phyloP scores from a whole-genome alignment of 2,113 vertebrate species.

The Rhagologus leucostigma region DNA sequence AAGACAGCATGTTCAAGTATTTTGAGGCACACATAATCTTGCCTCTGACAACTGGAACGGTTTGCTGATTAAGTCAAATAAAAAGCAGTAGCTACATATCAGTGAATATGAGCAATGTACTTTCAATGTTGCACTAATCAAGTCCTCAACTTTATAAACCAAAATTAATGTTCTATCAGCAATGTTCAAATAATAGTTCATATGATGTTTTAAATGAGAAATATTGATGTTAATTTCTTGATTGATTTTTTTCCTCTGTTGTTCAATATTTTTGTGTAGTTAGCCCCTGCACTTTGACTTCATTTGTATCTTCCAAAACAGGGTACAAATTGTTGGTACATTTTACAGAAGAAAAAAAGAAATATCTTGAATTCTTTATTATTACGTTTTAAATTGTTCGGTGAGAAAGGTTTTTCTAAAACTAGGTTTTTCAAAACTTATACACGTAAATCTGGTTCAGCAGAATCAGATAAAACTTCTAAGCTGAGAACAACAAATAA shows the following conservation, averaged over 20 bases:
- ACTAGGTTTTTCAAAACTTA: background rate
- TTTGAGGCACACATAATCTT: background rate
- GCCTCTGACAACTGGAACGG: background rate
- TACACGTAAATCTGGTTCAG: background rate
- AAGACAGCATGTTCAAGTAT: background rate
- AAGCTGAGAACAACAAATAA: background rate
- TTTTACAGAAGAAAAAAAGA: background rate
- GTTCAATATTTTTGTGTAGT: background rate
- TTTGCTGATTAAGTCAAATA: background rate
- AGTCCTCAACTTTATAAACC: background rate
- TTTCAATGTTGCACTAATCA: background rate
- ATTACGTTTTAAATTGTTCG: background rate
- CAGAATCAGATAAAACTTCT: background rate
- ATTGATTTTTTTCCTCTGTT: background rate
- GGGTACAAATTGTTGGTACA: background rate
- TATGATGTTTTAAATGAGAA: background rate
- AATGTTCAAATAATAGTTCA: background rate
- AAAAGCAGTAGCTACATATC: background rate
- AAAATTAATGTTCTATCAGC: background rate
- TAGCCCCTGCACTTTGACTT: background rate
- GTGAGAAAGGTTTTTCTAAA: background rate
- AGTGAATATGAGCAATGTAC: background rate
- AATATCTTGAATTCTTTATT: background rate
- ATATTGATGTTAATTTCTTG: background rate
- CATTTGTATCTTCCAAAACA: background rate